Base-by-base conservation (phyloP, 2,797 vertebrate species). In the Tympanoctomys barrerae region DNA sequence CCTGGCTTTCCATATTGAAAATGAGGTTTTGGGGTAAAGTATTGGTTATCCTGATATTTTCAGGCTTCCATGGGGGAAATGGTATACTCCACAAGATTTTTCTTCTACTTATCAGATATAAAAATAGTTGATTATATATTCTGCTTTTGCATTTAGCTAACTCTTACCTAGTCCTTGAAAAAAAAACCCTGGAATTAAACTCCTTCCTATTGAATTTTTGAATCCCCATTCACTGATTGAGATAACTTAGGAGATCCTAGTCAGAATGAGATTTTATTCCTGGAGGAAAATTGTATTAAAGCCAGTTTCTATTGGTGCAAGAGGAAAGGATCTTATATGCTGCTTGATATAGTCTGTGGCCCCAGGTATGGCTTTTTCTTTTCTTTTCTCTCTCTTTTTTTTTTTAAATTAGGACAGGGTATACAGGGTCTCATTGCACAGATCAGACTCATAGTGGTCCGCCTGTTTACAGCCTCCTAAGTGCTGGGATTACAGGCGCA, bases 201-300 rank as follows among this genome's bases (percentile, higher is more conserved):
- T 24, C 10, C 78, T 94, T 92, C 18, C 21, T 49, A 1, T 54
- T 87, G 78, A 52, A 66, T 24, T 21, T 4, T 73, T 92, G 61
- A 54, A 46, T 84, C 28, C 54, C 71, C 68, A 66, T 85, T 77
- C 64, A 71, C 36, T 77, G 42, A 57, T 31, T 77, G 31, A 49
- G 31, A 66, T 85, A 84, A 68, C 26, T 91, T 54, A 94, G 49
- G 39, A 87, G 36, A 71, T 13, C 18, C 42, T 80, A 24, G 86
- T 90, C 57, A 94, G 77, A 90, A 96, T 93, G 70, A 12, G 64
- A 70, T 95, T 94, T 92, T 83, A 22, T 80, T 93, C 39, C 31
- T 71, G 61, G 66, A 91, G 83, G 49, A 89, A 94, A 88, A 87
- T 70, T 33, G 46, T 13, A 33, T 68, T 61, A 70, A 87, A 94